These are phyloP conservation scores for Cyprinodon diabolis DNA, from an alignment of 2,797 vertebrate species.

Conservation along the genomic window DNA sequence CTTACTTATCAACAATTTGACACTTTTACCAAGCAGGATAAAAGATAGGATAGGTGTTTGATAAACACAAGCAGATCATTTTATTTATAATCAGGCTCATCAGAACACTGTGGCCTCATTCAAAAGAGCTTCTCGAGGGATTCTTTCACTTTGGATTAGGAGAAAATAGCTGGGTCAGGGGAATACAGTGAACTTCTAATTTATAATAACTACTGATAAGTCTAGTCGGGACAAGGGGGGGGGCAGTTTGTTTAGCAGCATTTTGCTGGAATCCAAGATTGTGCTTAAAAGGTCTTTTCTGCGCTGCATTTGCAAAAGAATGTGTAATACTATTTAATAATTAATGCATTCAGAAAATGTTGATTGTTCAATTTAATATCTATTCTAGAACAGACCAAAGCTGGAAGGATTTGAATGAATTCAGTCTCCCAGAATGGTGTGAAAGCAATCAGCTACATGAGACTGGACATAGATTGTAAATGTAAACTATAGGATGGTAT, in stretches of 20 bases:
- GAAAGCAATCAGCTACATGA: too few species aligned
- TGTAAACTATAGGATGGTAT: not conserved
- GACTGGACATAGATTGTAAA: too few species aligned
- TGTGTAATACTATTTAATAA: not conserved
- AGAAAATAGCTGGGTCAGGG: not conserved
- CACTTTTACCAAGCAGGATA: not conserved
- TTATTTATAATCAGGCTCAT: slow-evolving; percentile 30
- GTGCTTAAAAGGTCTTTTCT: not conserved
- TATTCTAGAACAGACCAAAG: not conserved
- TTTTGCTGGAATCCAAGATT: not conserved
- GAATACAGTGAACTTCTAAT: not conserved
- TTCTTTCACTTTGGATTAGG: not conserved
- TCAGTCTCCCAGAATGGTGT: not conserved
- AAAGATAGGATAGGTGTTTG: not conserved
- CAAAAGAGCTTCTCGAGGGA: slow-evolving; percentile 7
- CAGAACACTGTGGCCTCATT: slow-evolving; percentile 46
- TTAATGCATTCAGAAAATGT: not conserved
- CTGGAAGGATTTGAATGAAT: not conserved
- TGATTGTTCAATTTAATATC: not conserved
- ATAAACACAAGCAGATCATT: not conserved
- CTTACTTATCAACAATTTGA: not conserved
- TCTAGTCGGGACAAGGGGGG: not conserved
- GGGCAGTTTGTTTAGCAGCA: not conserved
- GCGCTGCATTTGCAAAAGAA: not conserved
- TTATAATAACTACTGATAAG: not conserved